Evolutionary conservation across 2,797 vertebrate species (phyloP).

Genomic region (Micromesistius poutassou): DNA sequence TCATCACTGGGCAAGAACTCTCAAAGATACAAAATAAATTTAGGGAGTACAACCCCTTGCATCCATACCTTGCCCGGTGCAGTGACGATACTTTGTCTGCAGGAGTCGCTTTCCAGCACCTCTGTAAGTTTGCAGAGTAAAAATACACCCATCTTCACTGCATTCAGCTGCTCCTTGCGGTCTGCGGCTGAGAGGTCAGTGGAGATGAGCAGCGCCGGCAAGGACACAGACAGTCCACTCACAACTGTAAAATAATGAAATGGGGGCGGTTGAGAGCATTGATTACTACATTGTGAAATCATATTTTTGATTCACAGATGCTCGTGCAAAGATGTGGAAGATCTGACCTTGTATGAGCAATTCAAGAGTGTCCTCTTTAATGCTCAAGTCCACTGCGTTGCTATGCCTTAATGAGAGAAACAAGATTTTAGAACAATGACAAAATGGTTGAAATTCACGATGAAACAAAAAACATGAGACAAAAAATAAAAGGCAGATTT

Average conservation of each 20-base stretch:
- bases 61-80: slow-evolving; percentile 72
- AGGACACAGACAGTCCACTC: slow-evolving; percentile 76
- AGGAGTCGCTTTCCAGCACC: slow-evolving; percentile 80
- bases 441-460: slow-evolving; percentile 16
- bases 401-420: slow-evolving; percentile 73
- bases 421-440: neutral
- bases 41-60: neutral
- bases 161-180: slow-evolving; percentile 80
- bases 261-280: neutral
- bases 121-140: slow-evolving; percentile 84
- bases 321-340: neutral
- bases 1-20: slow-evolving; percentile 77
- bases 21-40: neutral
- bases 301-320: neutral
- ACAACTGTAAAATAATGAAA: slow-evolving; percentile 73
- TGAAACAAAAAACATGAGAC: neutral
- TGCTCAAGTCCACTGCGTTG: slow-evolving; percentile 62
- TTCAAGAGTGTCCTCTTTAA: slow-evolving; percentile 87
- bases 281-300: slow-evolving; percentile 1
- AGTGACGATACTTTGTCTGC: slow-evolving; percentile 69
- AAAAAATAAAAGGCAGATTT: neutral
- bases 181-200: slow-evolving; percentile 66
- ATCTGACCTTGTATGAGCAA: slow-evolving; percentile 81
- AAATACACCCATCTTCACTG: slow-evolving; percentile 94
- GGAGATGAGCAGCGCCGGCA: slow-evolving; percentile 75